A percentile compares a stretch with the other conserved stretches of the same genome.
Evolutionary conservation across 2,113 vertebrate genomes (phyloP).

Genomic region (Nycticryphes semicollaris): DNA sequence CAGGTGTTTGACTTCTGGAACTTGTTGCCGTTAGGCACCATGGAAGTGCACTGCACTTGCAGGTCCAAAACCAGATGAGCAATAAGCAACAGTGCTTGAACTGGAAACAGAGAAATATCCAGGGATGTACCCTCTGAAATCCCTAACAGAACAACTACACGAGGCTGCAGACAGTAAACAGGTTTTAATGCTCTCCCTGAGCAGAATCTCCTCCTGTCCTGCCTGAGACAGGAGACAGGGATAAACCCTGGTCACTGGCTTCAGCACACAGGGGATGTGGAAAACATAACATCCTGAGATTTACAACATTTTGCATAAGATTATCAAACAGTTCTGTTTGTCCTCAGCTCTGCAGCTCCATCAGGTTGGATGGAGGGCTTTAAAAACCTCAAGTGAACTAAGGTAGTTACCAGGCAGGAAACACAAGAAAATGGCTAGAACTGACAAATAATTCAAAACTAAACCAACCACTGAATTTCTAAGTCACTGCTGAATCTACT

Average conservation of each 20-base stretch:
- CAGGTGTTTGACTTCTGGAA: neutral
- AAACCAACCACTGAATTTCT: neutral
- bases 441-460: neutral
- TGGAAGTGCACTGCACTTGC: neutral
- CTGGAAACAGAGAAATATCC: neutral
- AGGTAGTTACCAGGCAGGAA: neutral
- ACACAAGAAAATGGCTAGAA: neutral
- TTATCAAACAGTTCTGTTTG: neutral
- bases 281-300: neutral
- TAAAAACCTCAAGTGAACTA: neutral
- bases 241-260: neutral
- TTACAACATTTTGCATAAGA: neutral
- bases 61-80: neutral
- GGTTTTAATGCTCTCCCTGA: neutral
- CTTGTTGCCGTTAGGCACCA: neutral
- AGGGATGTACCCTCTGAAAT: neutral
- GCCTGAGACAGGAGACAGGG: neutral
- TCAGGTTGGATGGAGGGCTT: neutral
- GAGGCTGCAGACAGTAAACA: neutral
- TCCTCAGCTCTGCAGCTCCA: neutral
- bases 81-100: neutral
- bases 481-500: neutral
- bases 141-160: neutral
- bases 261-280: neutral
- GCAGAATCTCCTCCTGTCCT: neutral